Evolutionary conservation across 2,113 vertebrate genomes (phyloP).

Genomic region (Merops nubicus): DNA sequence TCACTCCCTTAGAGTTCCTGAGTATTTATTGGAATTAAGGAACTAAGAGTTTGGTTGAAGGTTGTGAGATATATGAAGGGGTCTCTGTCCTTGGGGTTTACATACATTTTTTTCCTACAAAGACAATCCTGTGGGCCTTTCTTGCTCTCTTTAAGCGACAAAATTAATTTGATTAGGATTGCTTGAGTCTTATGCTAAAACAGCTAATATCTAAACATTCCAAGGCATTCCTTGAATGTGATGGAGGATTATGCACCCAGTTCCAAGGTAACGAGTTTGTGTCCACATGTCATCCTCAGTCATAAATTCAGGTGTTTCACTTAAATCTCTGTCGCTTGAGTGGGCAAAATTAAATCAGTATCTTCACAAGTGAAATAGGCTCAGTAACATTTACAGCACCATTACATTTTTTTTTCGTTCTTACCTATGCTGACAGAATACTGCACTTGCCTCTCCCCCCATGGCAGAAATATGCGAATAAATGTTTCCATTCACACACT

Average conservation of each 20-base stretch:
- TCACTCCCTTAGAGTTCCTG: background rate
- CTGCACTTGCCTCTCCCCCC: background rate
- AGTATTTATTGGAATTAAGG: background rate
- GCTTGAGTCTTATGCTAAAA: background rate
- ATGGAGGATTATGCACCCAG: background rate
- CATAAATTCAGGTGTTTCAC: background rate
- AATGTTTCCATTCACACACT: background rate
- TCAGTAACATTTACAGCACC: slow-evolving; percentile 51
- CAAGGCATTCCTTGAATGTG: background rate
- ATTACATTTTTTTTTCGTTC: too few species aligned
- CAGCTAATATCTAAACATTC: background rate
- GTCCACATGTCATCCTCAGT: background rate
- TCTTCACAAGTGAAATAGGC: slow-evolving; percentile 7
- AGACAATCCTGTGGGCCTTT: background rate
- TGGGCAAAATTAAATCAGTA: slow-evolving; percentile 51
- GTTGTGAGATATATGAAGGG: background rate
- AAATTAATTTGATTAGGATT: background rate
- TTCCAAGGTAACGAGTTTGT: background rate
- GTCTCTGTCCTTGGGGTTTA: background rate
- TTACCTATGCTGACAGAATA: slow-evolving; percentile 24
- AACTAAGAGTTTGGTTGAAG: background rate
- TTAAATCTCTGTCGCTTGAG: slow-evolving; percentile 25
- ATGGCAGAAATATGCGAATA: background rate
- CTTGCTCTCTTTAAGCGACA: background rate
- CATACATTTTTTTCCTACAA: background rate